Evolutionary conservation across 1,140 invertebrate species (phyloP).

Genomic region (Neocloeon triangulifer): DNA sequence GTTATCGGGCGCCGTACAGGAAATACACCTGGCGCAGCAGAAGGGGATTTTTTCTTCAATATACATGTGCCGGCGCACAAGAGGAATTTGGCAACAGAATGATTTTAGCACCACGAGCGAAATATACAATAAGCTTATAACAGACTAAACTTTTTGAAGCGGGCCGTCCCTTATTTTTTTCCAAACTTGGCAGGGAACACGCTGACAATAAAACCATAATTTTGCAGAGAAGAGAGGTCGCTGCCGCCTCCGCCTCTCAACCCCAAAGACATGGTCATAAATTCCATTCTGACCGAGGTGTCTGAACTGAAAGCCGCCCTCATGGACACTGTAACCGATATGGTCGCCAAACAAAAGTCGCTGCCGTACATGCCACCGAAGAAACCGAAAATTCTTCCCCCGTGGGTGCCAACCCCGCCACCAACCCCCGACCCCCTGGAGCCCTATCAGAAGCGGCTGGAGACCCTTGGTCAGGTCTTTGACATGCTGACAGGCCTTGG

Average conservation of each 20-base stretch:
- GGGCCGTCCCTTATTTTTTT: too few species aligned
- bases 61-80: too few species aligned
- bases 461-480: slow-evolving; percentile 17
- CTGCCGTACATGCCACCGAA: slow-evolving; percentile 9
- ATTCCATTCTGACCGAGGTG: slow-evolving; percentile 16
- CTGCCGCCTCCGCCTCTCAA: slow-evolving; percentile 1
- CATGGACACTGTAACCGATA: slow-evolving; percentile 15
- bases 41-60: too few species aligned
- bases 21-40: too few species aligned
- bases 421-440: slow-evolving; percentile 13
- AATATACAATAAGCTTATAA: too few species aligned
- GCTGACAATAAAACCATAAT: slow-evolving; percentile 14
- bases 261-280: slow-evolving; percentile 17
- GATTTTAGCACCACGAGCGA: too few species aligned
- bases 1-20: too few species aligned
- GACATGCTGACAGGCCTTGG: slow-evolving; percentile 18
- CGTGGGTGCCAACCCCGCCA: slow-evolving; percentile 11
- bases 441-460: slow-evolving; percentile 18
- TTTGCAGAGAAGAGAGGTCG: slow-evolving; percentile 8
- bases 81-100: too few species aligned
- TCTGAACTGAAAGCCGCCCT: slow-evolving; percentile 16
- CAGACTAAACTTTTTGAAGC: slow-evolving; percentile 8
- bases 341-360: slow-evolving; percentile 14
- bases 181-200: slow-evolving; percentile 12
- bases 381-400: slow-evolving; percentile 13